These are phyloP conservation scores for Xestobium rufovillosum DNA, from an alignment of 2,888 invertebrate species.

Conservation along the genomic window DNA sequence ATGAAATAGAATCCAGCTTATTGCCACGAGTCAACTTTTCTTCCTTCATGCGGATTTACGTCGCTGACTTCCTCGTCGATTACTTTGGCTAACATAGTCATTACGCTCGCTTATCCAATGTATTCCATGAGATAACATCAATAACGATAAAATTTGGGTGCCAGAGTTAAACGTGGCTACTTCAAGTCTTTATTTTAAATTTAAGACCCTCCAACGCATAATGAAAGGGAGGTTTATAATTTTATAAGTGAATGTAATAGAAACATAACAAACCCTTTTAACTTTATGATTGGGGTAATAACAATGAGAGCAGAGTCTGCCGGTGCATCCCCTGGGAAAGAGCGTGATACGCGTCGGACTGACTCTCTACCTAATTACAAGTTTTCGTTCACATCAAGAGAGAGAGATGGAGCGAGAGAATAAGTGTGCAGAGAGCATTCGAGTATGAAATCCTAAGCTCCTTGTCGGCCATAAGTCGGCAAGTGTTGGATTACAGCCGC, in stretches of 20 bases:
- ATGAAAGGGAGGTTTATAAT: slow-evolving; percentile 2
- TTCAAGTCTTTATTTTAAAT: too few relatives aligned
- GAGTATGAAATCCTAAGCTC: slow-evolving; percentile 40
- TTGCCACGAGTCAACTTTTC: too few relatives aligned
- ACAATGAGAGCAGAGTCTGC: slow-evolving; percentile 34
- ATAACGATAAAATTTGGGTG: too few relatives aligned
- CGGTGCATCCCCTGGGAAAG: slow-evolving; percentile 24
- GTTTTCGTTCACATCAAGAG: too few relatives aligned
- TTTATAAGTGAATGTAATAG: slow-evolving; percentile 2
- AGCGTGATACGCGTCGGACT: slow-evolving; percentile 12
- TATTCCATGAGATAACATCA: too few relatives aligned
- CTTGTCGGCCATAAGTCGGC: slow-evolving; percentile 34
- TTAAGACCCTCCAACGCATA: too few relatives aligned
- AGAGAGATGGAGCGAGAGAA: slow-evolving; percentile 10
- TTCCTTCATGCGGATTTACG: too few relatives aligned
- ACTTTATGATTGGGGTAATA: slow-evolving; percentile 34
- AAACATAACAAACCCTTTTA: slow-evolving; percentile 28
- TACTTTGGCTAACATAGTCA: too few relatives aligned
- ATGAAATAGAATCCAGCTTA: too few relatives aligned
- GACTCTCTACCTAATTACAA: neutral
- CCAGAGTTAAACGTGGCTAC: too few relatives aligned
- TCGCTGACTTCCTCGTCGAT: too few relatives aligned
- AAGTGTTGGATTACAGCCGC: slow-evolving; percentile 41
- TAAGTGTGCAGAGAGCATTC: slow-evolving; percentile 23
- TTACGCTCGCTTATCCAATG: too few relatives aligned